Percentiles rank a stretch among this genome's conserved stretches.
These are phyloP conservation scores for Darevskia mixta DNA, from an alignment of 2,797 vertebrate species.

Conservation along the genomic window DNA sequence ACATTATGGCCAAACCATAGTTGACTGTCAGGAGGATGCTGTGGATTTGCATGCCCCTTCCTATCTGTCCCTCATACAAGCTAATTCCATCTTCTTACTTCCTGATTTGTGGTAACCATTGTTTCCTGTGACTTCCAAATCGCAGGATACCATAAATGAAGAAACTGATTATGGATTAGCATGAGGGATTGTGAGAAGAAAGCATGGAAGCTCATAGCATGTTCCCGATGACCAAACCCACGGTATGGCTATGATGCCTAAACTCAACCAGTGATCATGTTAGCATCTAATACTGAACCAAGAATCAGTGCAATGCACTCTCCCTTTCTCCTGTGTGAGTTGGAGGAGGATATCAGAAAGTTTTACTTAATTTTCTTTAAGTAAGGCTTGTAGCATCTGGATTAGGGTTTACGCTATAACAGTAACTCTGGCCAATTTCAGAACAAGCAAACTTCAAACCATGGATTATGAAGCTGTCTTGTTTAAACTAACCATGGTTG, in stretches of 20 bases:
- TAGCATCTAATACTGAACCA: not conserved
- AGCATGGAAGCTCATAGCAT: not conserved
- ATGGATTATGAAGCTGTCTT: not conserved
- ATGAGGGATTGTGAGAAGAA: not conserved
- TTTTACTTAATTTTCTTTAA: no score
- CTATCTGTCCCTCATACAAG: no score
- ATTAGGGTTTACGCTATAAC: no score
- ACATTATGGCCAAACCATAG: not conserved
- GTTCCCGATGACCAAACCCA: not conserved
- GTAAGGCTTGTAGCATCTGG: no score
- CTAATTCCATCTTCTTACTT: not conserved
- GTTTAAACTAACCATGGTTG: not conserved
- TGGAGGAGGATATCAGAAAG: no score
- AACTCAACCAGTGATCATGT: not conserved
- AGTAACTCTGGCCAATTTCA: not conserved
- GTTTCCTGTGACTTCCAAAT: not conserved
- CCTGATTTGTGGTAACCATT: not conserved
- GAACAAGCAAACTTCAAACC: not conserved
- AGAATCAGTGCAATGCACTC: not conserved
- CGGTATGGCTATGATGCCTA: not conserved
- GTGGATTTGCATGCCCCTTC: not conserved
- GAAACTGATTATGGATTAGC: not conserved
- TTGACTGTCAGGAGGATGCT: conserved; percentile 37
- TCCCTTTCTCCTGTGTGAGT: no score
- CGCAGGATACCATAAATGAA: not conserved